Percentiles rank a stretch among this genome's conserved stretches.
Evolutionary conservation across 2,113 vertebrate species (phyloP).

Genomic region (Kobus ellipsiprymnus): DNA sequence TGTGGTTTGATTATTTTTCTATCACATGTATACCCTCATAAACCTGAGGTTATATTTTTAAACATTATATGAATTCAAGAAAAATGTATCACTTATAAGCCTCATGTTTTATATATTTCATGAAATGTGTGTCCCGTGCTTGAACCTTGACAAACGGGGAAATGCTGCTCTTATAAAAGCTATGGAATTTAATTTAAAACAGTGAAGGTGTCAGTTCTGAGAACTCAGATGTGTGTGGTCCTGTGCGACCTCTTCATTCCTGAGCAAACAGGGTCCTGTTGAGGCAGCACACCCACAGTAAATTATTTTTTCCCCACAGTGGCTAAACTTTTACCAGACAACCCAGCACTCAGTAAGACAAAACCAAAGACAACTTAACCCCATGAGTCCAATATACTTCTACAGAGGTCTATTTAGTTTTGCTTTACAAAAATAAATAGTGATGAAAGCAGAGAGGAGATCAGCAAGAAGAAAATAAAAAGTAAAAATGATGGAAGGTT

Average conservation of each 20-base stretch:
- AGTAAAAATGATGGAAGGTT: slow-evolving; percentile 9
- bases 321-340: slow-evolving; percentile 49
- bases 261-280: slow-evolving; percentile 28
- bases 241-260: slow-evolving; percentile 31
- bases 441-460: neutral
- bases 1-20: slow-evolving; percentile 39
- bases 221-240: slow-evolving; percentile 67
- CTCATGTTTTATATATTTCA: slow-evolving; percentile 57
- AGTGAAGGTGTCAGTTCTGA: slow-evolving; percentile 61
- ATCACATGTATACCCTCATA: neutral
- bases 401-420: slow-evolving; percentile 5
- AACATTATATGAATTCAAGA: slow-evolving; percentile 48
- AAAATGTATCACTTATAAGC: slow-evolving; percentile 51
- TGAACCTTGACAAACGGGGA: slow-evolving; percentile 61
- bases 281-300: slow-evolving; percentile 54
- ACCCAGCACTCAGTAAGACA: slow-evolving; percentile 40
- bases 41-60: slow-evolving; percentile 58
- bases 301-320: slow-evolving; percentile 44
- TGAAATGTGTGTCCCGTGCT: slow-evolving; percentile 46
- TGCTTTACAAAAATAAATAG: slow-evolving; percentile 46
- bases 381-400: slow-evolving; percentile 10
- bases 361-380: slow-evolving; percentile 51
- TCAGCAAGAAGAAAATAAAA: slow-evolving; percentile 30
- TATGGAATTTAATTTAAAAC: slow-evolving; percentile 66
- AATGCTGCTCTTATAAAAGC: slow-evolving; percentile 53